Base-by-base conservation (phyloP, 2,113 vertebrate species). In the Corythornis madagascariensis region DNA sequence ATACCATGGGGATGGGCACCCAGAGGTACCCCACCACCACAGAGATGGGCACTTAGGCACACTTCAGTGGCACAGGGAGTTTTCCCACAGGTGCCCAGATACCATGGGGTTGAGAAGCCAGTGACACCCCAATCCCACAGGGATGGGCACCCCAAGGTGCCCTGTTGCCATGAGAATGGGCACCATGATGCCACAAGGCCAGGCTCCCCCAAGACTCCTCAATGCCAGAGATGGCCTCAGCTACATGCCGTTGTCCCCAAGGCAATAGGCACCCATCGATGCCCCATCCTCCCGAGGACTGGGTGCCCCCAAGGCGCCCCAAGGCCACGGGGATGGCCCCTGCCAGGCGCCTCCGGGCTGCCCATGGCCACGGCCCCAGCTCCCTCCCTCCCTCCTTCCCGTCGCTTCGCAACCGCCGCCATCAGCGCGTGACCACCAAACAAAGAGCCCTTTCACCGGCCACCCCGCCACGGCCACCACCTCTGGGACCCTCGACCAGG, bases 271-370 rank as follows among this genome's bases (percentile, higher is more conserved):
- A 45, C 14, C 21, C 29, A 22, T 28, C 2, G 35, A 20, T 0
- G 0, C 1, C 21, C 28, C 10, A 16, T 6, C 3, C 11, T 7
- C 7, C 33, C 4, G 0, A 0, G n/a, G 21, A 28, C 22, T 3
- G 45, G 45, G 18, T 4, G 10, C 11, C 64, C 61, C 31, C 0
- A 3, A 29, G 67, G 53, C 0, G 25, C 63, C 35, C 89, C 2
- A 2, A n/a, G 14, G 61, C 80, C 10, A 1, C 2, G 2, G 15
- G 52, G 56, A 52, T 1, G 71, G 90, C 31, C 80, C 92, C 94
- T 67, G 40, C 13, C 13, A 6, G 50, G 90, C 7, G 90, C 87
- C 92, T 63, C 75, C 31, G 43, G 28, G 65, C 65, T 10, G 45
- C 45, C 85, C 85, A 3, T 17, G 72, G 5, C 60, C 5, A 3